Evolutionary conservation across 2,888 invertebrate genomes (phyloP).

Genomic region (Artemia sp.): DNA sequence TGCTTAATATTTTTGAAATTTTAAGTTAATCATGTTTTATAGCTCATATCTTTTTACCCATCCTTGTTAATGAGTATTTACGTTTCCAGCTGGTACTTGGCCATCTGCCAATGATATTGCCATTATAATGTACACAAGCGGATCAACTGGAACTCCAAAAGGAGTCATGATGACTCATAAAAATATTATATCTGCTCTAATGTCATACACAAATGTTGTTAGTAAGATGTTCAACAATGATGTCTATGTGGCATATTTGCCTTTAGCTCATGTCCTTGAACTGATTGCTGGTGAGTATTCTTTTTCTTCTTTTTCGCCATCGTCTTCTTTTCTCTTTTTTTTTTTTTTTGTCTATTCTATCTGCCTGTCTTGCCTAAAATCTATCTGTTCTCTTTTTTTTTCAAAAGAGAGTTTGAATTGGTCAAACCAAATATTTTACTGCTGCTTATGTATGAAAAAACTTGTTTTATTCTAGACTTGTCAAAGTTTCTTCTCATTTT

Average conservation of each 20-base stretch:
- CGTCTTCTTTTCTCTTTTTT: background rate
- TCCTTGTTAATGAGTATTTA: too few species aligned
- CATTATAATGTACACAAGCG: conserved; percentile 97
- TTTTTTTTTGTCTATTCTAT: background rate
- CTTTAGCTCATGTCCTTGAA: conserved; percentile 92
- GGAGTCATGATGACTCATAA: conserved; percentile 66
- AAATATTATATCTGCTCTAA: conserved; percentile 61
- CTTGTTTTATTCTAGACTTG: too few species aligned
- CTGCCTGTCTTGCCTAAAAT: background rate
- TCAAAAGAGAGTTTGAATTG: background rate
- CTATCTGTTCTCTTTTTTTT: background rate
- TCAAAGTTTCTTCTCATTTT: too few species aligned
- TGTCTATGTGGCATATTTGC: conserved; percentile 81
- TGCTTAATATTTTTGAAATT: too few species aligned
- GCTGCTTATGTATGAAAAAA: too few species aligned
- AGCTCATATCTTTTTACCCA: too few species aligned
- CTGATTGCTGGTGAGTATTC: conserved; percentile 52
- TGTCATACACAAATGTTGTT: conserved; percentile 37
- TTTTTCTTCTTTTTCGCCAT: conserved; percentile 9
- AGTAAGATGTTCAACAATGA: conserved; percentile 37
- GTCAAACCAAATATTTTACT: background rate
- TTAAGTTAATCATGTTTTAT: too few species aligned
- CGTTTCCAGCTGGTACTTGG: conserved; percentile 39
- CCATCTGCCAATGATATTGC: conserved; percentile 63
- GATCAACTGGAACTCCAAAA: conserved; percentile 81